Base-by-base conservation (phyloP, 2,888 invertebrate genomes). In the Cecidostiba fungosa region DNA sequence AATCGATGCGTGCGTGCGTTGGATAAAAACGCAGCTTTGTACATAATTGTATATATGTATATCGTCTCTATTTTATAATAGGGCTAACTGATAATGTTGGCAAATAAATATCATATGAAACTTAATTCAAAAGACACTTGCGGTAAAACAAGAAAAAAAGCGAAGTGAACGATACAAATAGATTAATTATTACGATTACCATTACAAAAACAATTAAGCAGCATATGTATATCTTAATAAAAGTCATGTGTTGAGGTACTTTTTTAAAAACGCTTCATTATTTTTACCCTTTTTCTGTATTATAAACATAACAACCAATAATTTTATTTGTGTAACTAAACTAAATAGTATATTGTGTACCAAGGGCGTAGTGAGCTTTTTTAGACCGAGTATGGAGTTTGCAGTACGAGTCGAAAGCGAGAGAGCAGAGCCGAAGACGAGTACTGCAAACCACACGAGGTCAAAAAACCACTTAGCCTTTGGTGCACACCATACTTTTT, bases 191-290 rank as follows among this genome's bases (percentile, higher is more conserved):
- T 90, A 92, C 88, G 86, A 89, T 89, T 90, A 90, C 90, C 89
- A 91, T 90, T 88, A 90, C 90, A 90, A 89, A 91, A 92, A 90
- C 89, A 91, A 92, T 91, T 91, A 92, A 91, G 91, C 92, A 92
- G 91, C 92, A 92, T 92, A 92, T 93, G 93, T 93, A 93, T 90
- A 92, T 93, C 92, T 92, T 92, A 92, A 93, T 93, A 92, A 92
- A 93, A 92, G 90, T 92, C 92, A 92, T 92, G 92, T 93, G 92
- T 93, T 93, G 92, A 92, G 92, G 92, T 93, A 93, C 92, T 92
- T 93, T 93, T 93, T 91, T 92, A 93, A 92, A 91, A 91, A 89
- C 89, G 89, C 91, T 89, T 91, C 89, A 87, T 90, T 87, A 88
- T 86, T 87, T 84, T 85, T 84, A 79, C 82, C 83, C 79, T 78